These are phyloP conservation scores for Cepaea nemoralis DNA, from an alignment of 1,140 invertebrate genomes.

Conservation along the genomic window DNA sequence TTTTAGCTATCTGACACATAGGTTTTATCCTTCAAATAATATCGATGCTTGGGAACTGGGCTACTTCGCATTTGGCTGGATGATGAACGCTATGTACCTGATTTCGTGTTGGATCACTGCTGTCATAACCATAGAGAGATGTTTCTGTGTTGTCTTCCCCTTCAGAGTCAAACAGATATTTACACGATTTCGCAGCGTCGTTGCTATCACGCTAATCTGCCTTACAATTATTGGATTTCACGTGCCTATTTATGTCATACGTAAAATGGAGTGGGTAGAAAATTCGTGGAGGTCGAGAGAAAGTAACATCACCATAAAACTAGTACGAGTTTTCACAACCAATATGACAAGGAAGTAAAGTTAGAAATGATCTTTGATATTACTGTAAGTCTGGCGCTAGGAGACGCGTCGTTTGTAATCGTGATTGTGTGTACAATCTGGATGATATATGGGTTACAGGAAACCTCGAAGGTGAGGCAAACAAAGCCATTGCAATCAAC, in stretches of 20 bases:
- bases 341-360: neutral
- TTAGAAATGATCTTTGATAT: neutral
- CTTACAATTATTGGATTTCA: neutral
- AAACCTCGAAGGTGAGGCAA: neutral
- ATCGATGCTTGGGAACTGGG: neutral
- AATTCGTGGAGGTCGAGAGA: neutral
- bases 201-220: neutral
- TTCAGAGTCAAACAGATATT: conserved; percentile 14
- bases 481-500: neutral
- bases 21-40: neutral
- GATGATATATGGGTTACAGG: neutral
- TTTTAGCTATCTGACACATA: neutral
- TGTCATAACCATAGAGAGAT: neutral
- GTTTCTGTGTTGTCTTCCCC: conserved; percentile 14
- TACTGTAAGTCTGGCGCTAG: neutral
- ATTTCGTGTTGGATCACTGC: conserved; percentile 16
- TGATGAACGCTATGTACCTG: neutral
- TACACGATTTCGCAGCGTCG: neutral
- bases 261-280: neutral
- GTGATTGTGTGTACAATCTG: neutral
- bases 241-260: neutral
- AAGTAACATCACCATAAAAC: neutral
- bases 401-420: neutral
- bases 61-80: conserved; percentile 17
- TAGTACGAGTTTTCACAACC: neutral